Conservation (phyloP, 2,797 vertebrate species). For the Crax fasciolata region DNA sequence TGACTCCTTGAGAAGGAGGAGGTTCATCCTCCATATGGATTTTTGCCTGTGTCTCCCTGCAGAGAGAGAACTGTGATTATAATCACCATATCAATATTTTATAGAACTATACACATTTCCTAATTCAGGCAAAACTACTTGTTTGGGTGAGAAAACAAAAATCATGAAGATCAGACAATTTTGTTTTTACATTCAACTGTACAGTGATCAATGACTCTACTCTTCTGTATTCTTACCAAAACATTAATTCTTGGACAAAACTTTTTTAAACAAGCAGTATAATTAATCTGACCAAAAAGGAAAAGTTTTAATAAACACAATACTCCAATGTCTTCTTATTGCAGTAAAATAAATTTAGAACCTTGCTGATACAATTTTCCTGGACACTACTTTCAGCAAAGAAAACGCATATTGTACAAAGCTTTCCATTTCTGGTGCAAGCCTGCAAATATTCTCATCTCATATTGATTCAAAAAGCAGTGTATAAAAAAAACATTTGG, state of each 20-base stretch:
- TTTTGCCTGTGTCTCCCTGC: constrained; percentile 14
- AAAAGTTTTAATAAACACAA: background rate
- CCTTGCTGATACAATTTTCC: background rate
- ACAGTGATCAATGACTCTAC: background rate
- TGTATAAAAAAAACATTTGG: background rate
- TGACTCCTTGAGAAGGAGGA: constrained; percentile 53
- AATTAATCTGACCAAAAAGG: background rate
- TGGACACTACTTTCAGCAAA: background rate
- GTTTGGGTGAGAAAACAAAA: background rate
- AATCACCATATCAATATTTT: background rate
- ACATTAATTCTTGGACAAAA: background rate
- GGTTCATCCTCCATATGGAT: constrained; percentile 72
- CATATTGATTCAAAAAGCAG: background rate
- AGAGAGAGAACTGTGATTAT: constrained; percentile 40
- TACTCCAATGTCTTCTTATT: background rate
- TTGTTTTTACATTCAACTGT: background rate
- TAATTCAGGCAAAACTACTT: background rate
- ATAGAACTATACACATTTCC: background rate
- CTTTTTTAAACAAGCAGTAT: background rate
- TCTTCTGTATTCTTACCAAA: background rate
- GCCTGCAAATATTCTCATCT: background rate
- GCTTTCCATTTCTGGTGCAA: background rate
- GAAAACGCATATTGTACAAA: background rate
- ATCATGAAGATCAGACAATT: background rate
- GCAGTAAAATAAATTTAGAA: background rate